Evolutionary conservation across 2,888 invertebrate species (phyloP).

Genomic region (Protodeltote pygarga): DNA sequence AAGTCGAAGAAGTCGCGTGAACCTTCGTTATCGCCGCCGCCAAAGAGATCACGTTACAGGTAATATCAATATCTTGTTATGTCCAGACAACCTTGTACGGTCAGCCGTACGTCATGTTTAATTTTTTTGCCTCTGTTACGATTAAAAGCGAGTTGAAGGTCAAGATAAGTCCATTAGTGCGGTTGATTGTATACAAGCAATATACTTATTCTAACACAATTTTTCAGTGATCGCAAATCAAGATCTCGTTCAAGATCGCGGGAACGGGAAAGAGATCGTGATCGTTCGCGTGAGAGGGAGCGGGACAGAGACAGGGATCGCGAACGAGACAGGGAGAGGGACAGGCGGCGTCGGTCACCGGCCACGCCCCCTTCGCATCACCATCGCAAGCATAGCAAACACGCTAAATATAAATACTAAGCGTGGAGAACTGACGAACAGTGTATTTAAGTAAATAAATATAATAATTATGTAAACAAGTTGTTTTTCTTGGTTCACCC

Average conservation of each 20-base stretch:
- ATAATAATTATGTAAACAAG: slow-evolving; percentile 7
- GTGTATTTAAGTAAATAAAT: slow-evolving; percentile 43
- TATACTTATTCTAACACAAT: not conserved
- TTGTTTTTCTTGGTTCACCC: not conserved
- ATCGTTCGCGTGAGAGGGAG: slow-evolving; percentile 60
- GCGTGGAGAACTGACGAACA: not conserved
- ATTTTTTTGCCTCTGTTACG: too few relatives aligned
- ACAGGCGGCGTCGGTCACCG: slow-evolving; percentile 70
- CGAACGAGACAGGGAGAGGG: slow-evolving; percentile 64
- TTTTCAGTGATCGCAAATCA: slow-evolving; percentile 70
- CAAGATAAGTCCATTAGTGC: too few relatives aligned
- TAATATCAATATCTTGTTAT: slow-evolving; percentile 28
- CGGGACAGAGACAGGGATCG: slow-evolving; percentile 64
- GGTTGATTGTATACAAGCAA: too few relatives aligned
- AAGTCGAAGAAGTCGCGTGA: slow-evolving; percentile 83
- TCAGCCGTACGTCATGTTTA: too few relatives aligned
- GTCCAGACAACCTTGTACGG: too few relatives aligned
- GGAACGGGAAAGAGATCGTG: slow-evolving; percentile 61
- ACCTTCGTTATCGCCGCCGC: slow-evolving; percentile 77
- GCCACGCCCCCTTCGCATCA: slow-evolving; percentile 78
- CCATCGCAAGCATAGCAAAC: slow-evolving; percentile 77
- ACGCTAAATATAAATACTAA: slow-evolving; percentile 80
- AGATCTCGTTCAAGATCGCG: slow-evolving; percentile 72
- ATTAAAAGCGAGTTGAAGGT: too few relatives aligned
- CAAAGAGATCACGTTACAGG: slow-evolving; percentile 73